Evolutionary conservation across 2,888 invertebrate genomes (phyloP).

Genomic region (Athalia rosae): DNA sequence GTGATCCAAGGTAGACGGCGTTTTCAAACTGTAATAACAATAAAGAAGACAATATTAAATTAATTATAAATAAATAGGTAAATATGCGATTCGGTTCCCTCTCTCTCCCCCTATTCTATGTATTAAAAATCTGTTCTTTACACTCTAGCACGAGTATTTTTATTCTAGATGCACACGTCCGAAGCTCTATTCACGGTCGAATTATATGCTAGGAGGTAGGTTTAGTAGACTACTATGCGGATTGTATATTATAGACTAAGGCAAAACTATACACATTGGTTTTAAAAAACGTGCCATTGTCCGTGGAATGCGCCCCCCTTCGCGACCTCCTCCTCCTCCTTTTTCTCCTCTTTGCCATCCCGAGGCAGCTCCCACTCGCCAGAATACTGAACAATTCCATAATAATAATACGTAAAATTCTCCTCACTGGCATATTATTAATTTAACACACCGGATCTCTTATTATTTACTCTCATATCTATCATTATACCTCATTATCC

Average conservation of each 20-base stretch:
- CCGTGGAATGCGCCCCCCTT: conserved; percentile 70
- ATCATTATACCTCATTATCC: not conserved
- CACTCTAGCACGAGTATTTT: no score
- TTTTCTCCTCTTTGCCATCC: conserved; percentile 30
- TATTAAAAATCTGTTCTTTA: not conserved
- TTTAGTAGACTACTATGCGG: not conserved
- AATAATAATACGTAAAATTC: conserved; percentile 62
- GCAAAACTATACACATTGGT: conserved; percentile 65
- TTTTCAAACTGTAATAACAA: conserved; percentile 14
- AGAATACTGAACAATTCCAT: conserved; percentile 59
- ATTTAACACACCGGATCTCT: conserved; percentile 31
- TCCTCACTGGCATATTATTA: conserved; percentile 32
- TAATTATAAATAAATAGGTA: not conserved
- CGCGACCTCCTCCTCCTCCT: conserved; percentile 42
- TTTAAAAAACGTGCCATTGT: conserved; percentile 73
- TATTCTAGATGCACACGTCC: no score
- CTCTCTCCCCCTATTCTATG: no score
- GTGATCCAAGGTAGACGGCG: not conserved
- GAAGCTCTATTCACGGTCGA: not conserved
- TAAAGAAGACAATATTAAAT: conserved; percentile 3
- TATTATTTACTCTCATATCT: conserved; percentile 11
- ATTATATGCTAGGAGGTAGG: not conserved
- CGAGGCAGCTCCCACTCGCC: conserved; percentile 41
- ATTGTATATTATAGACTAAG: conserved; percentile 22
- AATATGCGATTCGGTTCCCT: not conserved